These are phyloP conservation scores for Ctenochaetus hawaiiensis DNA, from an alignment of 2,797 vertebrate species.

Conservation along the genomic window DNA sequence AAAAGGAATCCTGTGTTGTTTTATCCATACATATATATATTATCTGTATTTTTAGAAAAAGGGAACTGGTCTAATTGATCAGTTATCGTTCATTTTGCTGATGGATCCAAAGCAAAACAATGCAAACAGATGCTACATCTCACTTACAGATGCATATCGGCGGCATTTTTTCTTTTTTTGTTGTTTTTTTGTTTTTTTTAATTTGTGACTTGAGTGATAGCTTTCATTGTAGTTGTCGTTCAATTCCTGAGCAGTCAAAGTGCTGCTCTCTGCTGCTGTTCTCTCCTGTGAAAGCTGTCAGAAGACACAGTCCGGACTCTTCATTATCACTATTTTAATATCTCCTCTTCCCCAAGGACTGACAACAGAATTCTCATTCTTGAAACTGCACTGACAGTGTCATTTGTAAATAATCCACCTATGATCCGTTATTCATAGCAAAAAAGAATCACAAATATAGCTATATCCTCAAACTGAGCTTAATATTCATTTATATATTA, in stretches of 20 bases:
- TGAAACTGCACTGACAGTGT: conserved; percentile 61
- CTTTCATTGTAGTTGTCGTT: conserved; percentile 60
- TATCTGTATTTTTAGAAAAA: conserved; percentile 39
- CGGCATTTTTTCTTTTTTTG: conserved; percentile 35
- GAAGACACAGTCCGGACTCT: conserved; percentile 39
- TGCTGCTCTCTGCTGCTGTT: conserved; percentile 67
- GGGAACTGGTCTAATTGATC: conserved; percentile 43
- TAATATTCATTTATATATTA: conserved; percentile 75
- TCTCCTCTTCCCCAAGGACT: conserved; percentile 44
- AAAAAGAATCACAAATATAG: conserved; percentile 57
- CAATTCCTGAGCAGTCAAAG: conserved; percentile 42
- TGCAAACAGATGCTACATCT: conserved; percentile 65
- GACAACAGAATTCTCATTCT: conserved; percentile 50
- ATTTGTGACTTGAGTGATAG: conserved; percentile 50
- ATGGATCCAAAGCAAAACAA: conserved; percentile 69
- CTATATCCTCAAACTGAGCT: conserved; percentile 74
- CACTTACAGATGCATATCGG: conserved; percentile 29
- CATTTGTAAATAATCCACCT: conserved; percentile 72
- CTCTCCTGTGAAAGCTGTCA: conserved; percentile 56
- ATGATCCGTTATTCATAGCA: conserved; percentile 48
- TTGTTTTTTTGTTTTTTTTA: background rate
- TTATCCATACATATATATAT: conserved; percentile 44
- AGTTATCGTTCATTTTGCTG: conserved; percentile 53
- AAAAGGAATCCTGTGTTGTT: conserved; percentile 42
- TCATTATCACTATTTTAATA: conserved; percentile 44